phyloP scores from a whole-genome alignment of 1,140 invertebrate genomes.

The Drosophila cardini region DNA sequence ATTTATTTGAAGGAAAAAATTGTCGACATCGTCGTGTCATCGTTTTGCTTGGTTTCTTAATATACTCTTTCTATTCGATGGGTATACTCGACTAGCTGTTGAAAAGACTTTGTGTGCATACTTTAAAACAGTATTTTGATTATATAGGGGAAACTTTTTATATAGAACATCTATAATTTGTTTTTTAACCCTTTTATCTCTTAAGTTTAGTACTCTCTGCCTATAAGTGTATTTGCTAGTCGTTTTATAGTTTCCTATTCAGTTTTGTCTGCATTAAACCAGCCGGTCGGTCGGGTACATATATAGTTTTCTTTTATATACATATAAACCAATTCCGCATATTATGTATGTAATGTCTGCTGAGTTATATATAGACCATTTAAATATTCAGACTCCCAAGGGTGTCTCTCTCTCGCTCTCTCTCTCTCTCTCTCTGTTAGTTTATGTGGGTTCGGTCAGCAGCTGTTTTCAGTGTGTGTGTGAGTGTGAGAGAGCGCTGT shows the following conservation, averaged over 20 bases:
- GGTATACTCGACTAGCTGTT: not conserved
- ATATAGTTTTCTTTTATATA: conserved; percentile 13
- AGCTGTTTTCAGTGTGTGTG: conserved; percentile 61
- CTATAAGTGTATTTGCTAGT: conserved; percentile 8
- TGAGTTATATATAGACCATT: conserved; percentile 42
- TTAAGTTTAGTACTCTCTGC: no score
- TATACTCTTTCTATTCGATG: conserved; percentile 14
- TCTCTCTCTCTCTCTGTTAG: not conserved
- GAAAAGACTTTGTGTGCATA: not conserved
- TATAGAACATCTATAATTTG: no score
- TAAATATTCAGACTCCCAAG: not conserved
- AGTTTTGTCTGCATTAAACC: conserved; percentile 55
- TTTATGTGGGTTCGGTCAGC: conserved; percentile 38
- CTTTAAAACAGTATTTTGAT: no score
- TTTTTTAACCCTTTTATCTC: no score
- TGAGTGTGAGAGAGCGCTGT: conserved; percentile 11
- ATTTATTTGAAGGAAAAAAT: conserved; percentile 54
- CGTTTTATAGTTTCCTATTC: conserved; percentile 35
- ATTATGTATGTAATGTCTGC: conserved; percentile 35
- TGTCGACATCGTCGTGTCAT: conserved; percentile 38
- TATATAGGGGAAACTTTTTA: no score
- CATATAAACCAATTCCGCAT: conserved; percentile 26
- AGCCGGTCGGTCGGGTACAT: conserved; percentile 34
- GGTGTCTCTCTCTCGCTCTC: not conserved
- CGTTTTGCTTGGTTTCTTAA: conserved; percentile 28